phyloP scores from a whole-genome alignment of 2,113 vertebrate species.

The Pituophis catenifer region DNA sequence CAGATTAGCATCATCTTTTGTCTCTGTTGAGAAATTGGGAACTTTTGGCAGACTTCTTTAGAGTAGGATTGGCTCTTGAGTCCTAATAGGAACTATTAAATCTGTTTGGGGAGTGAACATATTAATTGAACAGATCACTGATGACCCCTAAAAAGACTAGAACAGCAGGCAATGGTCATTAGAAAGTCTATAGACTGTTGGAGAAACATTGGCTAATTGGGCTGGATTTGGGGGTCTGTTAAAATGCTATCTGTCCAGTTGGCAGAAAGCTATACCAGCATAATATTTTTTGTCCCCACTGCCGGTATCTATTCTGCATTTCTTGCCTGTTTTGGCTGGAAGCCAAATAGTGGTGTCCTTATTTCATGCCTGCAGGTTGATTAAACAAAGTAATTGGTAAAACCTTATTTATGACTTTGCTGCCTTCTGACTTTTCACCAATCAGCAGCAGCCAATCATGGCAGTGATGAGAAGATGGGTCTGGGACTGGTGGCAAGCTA shows the following conservation, averaged over 20 bases:
- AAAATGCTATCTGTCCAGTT: background rate
- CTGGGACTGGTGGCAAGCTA: background rate
- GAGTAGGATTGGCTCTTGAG: background rate
- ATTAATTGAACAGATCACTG: background rate
- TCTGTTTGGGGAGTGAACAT: background rate
- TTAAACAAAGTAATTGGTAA: background rate
- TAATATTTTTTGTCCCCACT: background rate
- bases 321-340: background rate
- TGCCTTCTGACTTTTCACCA: background rate
- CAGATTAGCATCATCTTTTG: too few species aligned
- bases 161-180: background rate
- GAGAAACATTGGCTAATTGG: background rate
- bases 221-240: background rate
- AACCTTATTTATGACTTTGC: background rate
- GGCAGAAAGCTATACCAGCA: background rate
- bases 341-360: background rate
- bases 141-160: background rate
- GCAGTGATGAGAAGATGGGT: background rate
- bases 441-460: background rate
- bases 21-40: background rate
- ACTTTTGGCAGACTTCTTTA: background rate
- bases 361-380: background rate
- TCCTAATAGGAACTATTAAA: background rate
- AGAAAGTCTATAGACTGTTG: background rate
- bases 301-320: background rate